phyloP scores from a whole-genome alignment of 2,888 invertebrate species.

The Phaonia tiefii region DNA sequence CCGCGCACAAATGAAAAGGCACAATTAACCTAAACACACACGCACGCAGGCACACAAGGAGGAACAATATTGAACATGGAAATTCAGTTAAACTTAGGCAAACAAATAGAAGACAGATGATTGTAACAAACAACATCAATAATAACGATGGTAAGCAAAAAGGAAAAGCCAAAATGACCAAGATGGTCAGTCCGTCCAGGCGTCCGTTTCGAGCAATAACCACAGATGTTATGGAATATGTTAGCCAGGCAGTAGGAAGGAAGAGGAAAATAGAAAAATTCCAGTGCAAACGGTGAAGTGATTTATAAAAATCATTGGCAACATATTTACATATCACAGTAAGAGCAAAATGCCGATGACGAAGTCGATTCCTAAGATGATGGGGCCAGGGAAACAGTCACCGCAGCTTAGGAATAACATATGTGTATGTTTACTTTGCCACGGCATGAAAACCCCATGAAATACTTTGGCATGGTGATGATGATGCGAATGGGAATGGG shows the following conservation, averaged over 20 bases:
- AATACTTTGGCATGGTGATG: constrained; percentile 24
- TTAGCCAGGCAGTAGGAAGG: constrained; percentile 29
- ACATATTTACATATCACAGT: constrained; percentile 61
- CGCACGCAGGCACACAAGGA: constrained; percentile 6
- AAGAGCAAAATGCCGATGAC: constrained; percentile 36
- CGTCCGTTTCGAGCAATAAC: neutral
- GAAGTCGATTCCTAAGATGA: neutral
- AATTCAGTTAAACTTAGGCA: constrained; percentile 33
- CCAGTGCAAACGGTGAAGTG: constrained; percentile 72
- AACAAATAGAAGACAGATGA: constrained; percentile 66
- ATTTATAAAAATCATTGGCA: constrained; percentile 71
- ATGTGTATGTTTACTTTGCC: constrained; percentile 19
- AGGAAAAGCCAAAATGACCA: constrained; percentile 19
- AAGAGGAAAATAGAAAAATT: constrained; percentile 58
- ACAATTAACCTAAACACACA: constrained; percentile 62
- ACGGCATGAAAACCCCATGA: neutral
- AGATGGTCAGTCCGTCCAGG: neutral
- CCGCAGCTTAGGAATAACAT: constrained; percentile 38
- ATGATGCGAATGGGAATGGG: constrained; percentile 34
- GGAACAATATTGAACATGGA: constrained; percentile 26
- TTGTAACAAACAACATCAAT: constrained; percentile 61
- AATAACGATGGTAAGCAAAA: constrained; percentile 59
- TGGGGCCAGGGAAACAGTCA: neutral
- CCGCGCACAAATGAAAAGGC: constrained; percentile 50
- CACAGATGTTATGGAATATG: neutral